Evolutionary conservation across 2,113 vertebrate genomes (phyloP), one percentile per base, ranked within the genome.

Genomic region (Lasiurus cinereus): DNA sequence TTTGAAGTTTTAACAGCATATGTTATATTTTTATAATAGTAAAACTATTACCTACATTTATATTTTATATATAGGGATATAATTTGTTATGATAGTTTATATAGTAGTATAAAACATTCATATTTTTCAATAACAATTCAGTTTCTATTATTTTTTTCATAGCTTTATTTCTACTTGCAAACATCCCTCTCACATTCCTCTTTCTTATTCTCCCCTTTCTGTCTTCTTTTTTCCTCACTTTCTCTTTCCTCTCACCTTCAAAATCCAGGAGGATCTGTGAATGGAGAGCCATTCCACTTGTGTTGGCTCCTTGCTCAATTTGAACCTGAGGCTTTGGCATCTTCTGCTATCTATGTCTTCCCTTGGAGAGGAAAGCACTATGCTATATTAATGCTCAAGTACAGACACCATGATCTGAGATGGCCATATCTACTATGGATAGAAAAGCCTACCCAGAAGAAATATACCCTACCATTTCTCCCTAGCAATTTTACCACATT

Each of bases 1-100:
- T 83, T 93, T 95, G 69, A 89, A 77, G 48, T 73, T 95, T 94
- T 91, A 95, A 93, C 8, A 88, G 54, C 56, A 94, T 59, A 80
- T 29, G 33, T 69, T 46, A n/a, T 70, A 31, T 33, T 78, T 85
- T 72, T 80, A 50, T 22, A 94, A 46, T 50, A 90, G 72, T 33
- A 48, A 84, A 96, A 90, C 74, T 70, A 74, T 29, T 33, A 56
- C 77, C 39, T 94, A 46, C 39, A 78, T 78, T 95, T 90, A 54
- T 72, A 72, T 91, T 97, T 79, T 39, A 46, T 33, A 59, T 31
- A 67, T 78, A 64, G 77, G 74, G 66, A 94, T 88, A 82, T 18
- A 79, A 83, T 56, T 72, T 83, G 50, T 3, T 87, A 36, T 31
- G 85, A 33, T 46, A 33, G 24, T 74, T 90, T 79, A 74, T 21